Evolutionary conservation across 2,888 invertebrate genomes (phyloP).

Genomic region (Eupeodes latifasciatus): DNA sequence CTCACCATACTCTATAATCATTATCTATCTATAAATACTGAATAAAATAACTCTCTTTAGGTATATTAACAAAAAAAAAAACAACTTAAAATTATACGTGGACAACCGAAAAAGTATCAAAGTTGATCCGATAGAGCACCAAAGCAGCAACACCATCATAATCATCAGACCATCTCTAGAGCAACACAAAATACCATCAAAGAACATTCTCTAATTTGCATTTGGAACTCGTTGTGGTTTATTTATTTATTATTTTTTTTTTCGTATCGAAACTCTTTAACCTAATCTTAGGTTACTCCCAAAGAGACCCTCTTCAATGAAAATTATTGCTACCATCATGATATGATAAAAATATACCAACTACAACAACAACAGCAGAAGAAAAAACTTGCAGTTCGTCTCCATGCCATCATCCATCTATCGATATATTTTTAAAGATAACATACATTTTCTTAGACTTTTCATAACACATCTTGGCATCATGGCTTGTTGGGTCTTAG

Average conservation of each 20-base stretch:
- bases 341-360: conserved; percentile 53
- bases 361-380: conserved; percentile 4
- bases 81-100: neutral
- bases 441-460: conserved; percentile 44
- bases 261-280: conserved; percentile 11
- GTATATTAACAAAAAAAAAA: neutral
- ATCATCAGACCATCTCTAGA: conserved; percentile 7
- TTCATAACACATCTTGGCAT: conserved; percentile 66
- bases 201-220: conserved; percentile 62
- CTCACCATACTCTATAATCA: conserved; percentile 4
- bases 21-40: neutral
- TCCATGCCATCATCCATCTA: neutral
- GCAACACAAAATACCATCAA: conserved; percentile 11
- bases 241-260: conserved; percentile 2
- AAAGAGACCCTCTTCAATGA: conserved; percentile 63
- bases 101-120: conserved; percentile 32
- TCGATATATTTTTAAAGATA: conserved; percentile 61
- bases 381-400: conserved; percentile 14
- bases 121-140: conserved; percentile 59
- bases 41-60: neutral
- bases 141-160: neutral
- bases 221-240: conserved; percentile 48
- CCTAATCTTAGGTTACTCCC: conserved; percentile 67
- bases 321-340: conserved; percentile 65
- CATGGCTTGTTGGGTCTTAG: neutral